Percentiles rank a stretch among this genome's conserved stretches.
These are phyloP conservation scores for Aphidius ervi DNA, from an alignment of 1,140 invertebrate species.

Conservation along the genomic window DNA sequence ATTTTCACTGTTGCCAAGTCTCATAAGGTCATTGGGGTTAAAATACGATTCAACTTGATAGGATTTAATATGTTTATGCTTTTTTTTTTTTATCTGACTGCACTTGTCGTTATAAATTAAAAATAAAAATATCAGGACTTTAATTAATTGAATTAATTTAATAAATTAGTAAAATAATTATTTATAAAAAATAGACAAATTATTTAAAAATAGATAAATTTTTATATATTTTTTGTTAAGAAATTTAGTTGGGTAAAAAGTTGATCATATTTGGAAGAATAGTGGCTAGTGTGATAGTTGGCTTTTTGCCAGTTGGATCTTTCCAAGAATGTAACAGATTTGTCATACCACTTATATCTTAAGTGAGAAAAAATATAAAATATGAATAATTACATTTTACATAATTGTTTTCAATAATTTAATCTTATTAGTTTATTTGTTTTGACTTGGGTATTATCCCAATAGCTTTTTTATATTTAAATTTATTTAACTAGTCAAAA, in stretches of 20 bases:
- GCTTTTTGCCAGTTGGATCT: constrained; percentile 40
- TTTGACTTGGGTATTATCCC: too few species aligned
- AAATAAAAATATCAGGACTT: too few species aligned
- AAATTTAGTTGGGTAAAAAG: constrained; percentile 24
- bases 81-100: too few species aligned
- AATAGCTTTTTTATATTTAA: too few species aligned
- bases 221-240: constrained; percentile 5
- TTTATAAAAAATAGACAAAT: neutral
- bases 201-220: neutral
- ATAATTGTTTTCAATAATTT: too few species aligned
- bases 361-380: too few species aligned
- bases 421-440: too few species aligned
- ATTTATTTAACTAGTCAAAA: too few species aligned
- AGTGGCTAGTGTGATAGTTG: constrained; percentile 38
- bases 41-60: neutral
- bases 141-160: too few species aligned
- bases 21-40: constrained; percentile 14
- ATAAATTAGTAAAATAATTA: too few species aligned
- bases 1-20: constrained; percentile 1
- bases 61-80: neutral
- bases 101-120: too few species aligned
- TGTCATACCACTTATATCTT: constrained; percentile 31
- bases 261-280: constrained; percentile 44
- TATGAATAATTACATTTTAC: too few species aligned
- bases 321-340: constrained; percentile 49